Conservation (phyloP, 2,888 invertebrate genomes). For the Zygogramma bicolorata region DNA sequence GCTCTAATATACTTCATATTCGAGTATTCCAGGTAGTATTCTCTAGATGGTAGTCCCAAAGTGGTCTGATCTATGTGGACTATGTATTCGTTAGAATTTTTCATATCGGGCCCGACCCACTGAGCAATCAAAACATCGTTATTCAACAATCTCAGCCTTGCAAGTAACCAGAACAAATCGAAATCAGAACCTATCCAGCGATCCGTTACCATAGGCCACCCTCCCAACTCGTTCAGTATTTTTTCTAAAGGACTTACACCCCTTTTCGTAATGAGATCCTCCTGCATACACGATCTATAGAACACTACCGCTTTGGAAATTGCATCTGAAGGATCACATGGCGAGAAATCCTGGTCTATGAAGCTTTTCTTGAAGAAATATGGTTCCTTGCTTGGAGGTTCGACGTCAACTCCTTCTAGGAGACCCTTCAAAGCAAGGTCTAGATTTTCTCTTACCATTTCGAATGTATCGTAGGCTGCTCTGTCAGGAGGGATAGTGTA, state of each 20-base stretch:
- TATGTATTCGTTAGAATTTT: conserved; percentile 90
- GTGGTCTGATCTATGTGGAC: conserved; percentile 92
- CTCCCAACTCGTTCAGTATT: conserved; percentile 80
- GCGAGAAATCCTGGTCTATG: conserved; percentile 41
- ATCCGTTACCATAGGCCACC: conserved; percentile 85
- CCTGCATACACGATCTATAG: conserved; percentile 90
- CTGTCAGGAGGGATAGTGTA: conserved; percentile 92
- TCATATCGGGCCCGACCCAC: conserved; percentile 92
- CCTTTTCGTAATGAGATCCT: conserved; percentile 71
- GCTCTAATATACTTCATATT: conserved; percentile 79
- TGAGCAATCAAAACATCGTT: conserved; percentile 88
- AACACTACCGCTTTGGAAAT: conserved; percentile 85
- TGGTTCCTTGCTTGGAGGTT: conserved; percentile 10
- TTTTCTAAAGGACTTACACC: conserved; percentile 79
- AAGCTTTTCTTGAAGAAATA: conserved; percentile 39
- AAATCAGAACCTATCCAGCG: conserved; percentile 77
- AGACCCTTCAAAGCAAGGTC: conserved; percentile 78
- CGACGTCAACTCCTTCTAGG: conserved; percentile 65
- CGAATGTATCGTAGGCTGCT: conserved; percentile 90
- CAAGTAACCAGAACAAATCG: conserved; percentile 81
- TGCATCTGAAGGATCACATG: conserved; percentile 69
- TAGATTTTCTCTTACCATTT: conserved; percentile 83
- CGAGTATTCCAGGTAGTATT: conserved; percentile 79
- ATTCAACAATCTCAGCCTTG: conserved; percentile 81
- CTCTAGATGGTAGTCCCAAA: conserved; percentile 80